Conservation (phyloP, 1,140 invertebrate genomes). For the Apolygus lucorum region DNA sequence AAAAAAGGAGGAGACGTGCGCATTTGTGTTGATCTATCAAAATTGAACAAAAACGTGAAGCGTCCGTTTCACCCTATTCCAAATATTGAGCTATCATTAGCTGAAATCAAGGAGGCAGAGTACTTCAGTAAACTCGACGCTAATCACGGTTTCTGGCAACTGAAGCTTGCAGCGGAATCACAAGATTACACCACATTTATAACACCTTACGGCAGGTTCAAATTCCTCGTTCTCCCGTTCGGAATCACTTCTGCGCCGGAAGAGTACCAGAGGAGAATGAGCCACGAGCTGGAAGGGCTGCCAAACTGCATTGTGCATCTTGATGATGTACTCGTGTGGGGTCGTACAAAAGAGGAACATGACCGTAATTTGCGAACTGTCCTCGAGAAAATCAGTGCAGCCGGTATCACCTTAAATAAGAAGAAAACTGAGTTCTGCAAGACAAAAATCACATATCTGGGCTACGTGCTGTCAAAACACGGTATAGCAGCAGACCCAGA, state of each 20-base stretch:
- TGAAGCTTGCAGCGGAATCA: background rate
- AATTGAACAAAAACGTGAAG: background rate
- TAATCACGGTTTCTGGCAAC: background rate
- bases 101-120: background rate
- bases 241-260: background rate
- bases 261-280: background rate
- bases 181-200: background rate
- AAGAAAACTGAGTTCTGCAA: background rate
- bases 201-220: background rate
- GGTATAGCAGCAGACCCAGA: constrained; percentile 36
- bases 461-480: constrained; percentile 34
- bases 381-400: background rate
- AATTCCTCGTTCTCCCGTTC: background rate
- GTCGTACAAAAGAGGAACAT: background rate
- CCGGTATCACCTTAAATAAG: background rate
- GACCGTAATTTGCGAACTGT: background rate
- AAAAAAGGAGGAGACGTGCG: background rate
- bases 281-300: background rate
- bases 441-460: constrained; percentile 34
- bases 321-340: background rate
- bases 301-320: background rate
- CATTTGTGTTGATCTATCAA: background rate
- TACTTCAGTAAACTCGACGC: background rate
- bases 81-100: background rate
- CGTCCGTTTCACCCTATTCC: background rate